These are phyloP conservation scores for Clusia tigrina DNA, from an alignment of 2,888 invertebrate genomes.

Conservation along the genomic window DNA sequence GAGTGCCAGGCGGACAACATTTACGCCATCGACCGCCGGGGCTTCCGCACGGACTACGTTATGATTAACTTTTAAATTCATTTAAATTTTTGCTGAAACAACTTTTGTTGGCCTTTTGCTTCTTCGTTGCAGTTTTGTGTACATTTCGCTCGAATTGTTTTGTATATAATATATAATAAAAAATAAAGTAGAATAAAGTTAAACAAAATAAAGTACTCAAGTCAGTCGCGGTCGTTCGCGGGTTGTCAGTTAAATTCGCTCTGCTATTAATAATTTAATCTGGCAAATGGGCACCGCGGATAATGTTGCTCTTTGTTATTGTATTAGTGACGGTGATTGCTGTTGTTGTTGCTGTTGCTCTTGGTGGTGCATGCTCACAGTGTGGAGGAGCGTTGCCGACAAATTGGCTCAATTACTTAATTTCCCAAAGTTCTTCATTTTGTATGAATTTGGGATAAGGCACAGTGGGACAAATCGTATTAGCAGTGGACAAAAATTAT, in stretches of 20 bases:
- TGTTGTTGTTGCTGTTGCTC: conserved; percentile 23
- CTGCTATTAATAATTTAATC: not conserved
- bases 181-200: too few species aligned
- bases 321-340: conserved; percentile 16
- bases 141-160: not conserved
- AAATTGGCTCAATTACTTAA: conserved; percentile 63
- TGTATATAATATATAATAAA: not conserved
- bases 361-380: conserved; percentile 15
- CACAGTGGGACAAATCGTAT: not conserved
- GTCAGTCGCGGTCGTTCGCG: too few species aligned
- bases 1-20: conserved; percentile 94
- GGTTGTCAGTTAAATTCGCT: not conserved
- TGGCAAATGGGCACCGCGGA: not conserved
- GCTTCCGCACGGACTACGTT: conserved; percentile 85
- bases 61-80: conserved; percentile 61
- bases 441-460: too few species aligned
- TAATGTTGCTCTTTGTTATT: not conserved
- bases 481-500: too few species aligned
- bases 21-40: conserved; percentile 88
- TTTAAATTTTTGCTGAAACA: too few species aligned
- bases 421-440: conserved; percentile 38
- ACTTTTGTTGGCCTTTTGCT: too few species aligned
- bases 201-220: too few species aligned
- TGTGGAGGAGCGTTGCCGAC: conserved; percentile 40
- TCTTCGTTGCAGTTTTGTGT: too few species aligned